These are phyloP conservation scores for Eurystomus gularis DNA, from an alignment of 2,113 vertebrate genomes.

Conservation along the genomic window DNA sequence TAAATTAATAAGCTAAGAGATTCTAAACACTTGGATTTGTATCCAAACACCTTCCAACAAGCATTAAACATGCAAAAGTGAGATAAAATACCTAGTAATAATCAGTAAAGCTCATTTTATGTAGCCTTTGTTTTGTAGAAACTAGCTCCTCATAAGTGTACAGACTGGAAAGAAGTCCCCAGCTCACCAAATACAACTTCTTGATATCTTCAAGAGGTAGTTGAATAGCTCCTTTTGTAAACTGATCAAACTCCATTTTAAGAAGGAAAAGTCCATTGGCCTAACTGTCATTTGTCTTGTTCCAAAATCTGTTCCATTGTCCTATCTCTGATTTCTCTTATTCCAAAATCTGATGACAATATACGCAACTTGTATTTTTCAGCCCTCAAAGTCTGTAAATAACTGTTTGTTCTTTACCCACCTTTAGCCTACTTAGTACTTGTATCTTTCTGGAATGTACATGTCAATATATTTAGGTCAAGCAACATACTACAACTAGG, in stretches of 20 bases:
- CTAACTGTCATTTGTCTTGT: background rate
- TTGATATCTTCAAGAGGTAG: background rate
- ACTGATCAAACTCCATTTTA: background rate
- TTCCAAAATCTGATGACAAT: background rate
- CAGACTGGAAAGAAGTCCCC: background rate
- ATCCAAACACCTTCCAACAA: background rate
- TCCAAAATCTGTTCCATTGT: background rate
- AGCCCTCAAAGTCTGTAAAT: background rate
- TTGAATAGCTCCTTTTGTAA: background rate
- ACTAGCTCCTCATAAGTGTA: background rate
- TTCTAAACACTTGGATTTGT: background rate
- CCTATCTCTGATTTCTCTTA: background rate
- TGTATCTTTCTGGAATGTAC: background rate
- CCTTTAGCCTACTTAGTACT: background rate
- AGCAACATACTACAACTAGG: background rate
- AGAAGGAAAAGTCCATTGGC: background rate
- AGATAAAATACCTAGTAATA: background rate
- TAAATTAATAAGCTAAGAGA: background rate
- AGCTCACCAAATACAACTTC: background rate
- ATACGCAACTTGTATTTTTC: background rate
- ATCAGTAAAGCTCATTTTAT: background rate
- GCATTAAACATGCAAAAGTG: background rate
- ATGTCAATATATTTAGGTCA: background rate
- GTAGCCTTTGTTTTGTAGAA: background rate
- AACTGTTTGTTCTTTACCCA: background rate